Base-by-base conservation (phyloP, 1,140 invertebrate genomes). In the Neodiprion fabricii region DNA sequence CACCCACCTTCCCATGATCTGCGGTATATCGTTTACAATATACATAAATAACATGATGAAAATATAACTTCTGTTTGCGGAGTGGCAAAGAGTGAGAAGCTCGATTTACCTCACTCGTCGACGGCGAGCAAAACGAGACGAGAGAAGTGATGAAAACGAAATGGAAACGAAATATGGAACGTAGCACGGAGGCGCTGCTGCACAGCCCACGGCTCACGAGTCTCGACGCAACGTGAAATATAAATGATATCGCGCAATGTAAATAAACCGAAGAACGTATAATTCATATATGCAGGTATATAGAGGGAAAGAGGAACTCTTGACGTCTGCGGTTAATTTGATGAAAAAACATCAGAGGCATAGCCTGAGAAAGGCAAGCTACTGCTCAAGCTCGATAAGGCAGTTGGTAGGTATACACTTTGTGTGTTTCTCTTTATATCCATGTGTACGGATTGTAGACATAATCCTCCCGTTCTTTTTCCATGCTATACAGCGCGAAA, bases 181-280 rank as follows among this genome's bases (percentile, higher is more conserved):
- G 28, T 40, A 40, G 28, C 2, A 40, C 28, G 28, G 28, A 40
- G 28, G 28, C 28, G 53, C 53, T 14, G 53, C n/a, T 61, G 11
- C 53, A 61, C 53, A 17, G 53, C 53, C 9, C 53, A 61, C 53
- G 53, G 8, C 28, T 40, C 28, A 40, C 80, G 79, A 80, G 85
- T 84, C 85, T 85, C 82, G 84, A 83, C 80, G 83, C 78, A 82
- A 85, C 81, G 78, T 86, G 85, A 86, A 87, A 85, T 86, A 87
- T 87, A 86, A 87, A 86, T 81, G 84, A 86, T 85, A 84, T 85
- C 86, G 53, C 53, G 53, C 11, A 61, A 85, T 85, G 83, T 86
- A 87, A 87, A 88, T 85, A 86, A 77, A 68, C 76, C 72, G 75
- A 67, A 71, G 68, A 74, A 61, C 11, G 8, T n/a, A 40, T 40